phyloP scores from a whole-genome alignment of 2,113 vertebrate species.

The Pteruthius melanotis region DNA sequence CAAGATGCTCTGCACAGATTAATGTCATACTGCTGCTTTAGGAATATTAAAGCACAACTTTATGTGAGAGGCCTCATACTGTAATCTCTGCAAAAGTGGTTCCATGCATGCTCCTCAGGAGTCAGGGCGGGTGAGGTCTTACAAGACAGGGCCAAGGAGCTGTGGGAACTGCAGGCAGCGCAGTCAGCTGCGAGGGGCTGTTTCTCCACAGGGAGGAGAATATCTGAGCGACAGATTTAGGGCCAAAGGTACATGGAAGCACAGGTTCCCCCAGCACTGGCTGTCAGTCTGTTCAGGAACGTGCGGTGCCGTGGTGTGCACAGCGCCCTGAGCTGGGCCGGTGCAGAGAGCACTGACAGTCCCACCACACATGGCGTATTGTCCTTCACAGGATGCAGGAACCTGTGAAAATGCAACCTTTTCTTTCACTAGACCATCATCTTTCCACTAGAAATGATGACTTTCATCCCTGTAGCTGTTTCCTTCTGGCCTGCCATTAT shows the following conservation, averaged over 20 bases:
- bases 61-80: not conserved
- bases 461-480: not conserved
- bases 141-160: not conserved
- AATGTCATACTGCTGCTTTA: not conserved
- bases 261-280: not conserved
- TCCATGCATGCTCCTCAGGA: fast-evolving
- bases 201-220: not conserved
- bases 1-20: not conserved
- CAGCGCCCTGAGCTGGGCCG: fast-evolving
- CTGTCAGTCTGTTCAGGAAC: not conserved
- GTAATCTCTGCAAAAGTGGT: not conserved
- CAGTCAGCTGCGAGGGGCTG: not conserved
- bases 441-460: not conserved
- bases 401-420: not conserved
- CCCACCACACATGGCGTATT: fast-evolving
- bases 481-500: not conserved
- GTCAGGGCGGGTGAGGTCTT: not conserved
- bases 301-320: fast-evolving
- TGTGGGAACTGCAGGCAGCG: not conserved
- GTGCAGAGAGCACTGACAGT: not conserved
- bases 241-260: not conserved
- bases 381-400: not conserved
- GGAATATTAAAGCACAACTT: not conserved
- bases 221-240: not conserved
- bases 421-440: not conserved